A percentile compares a stretch with the other conserved stretches of the same genome.
These are phyloP conservation scores for Myopa tessellatipennis DNA, from an alignment of 2,888 invertebrate genomes.

Conservation along the genomic window DNA sequence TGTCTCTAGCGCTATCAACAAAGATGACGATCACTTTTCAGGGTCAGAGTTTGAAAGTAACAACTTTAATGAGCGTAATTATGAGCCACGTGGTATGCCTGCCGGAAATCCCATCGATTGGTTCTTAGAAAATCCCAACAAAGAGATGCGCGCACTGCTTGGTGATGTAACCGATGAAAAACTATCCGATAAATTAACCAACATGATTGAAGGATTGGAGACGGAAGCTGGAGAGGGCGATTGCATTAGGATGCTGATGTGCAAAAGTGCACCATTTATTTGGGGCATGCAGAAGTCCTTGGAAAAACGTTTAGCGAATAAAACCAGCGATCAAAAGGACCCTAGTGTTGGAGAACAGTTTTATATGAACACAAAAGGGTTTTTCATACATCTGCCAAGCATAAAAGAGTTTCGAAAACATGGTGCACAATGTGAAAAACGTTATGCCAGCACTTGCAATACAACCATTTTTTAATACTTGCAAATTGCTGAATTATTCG, in stretches of 20 bases:
- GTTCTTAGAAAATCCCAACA: constrained; percentile 75
- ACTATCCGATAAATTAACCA: constrained; percentile 74
- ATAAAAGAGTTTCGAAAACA: constrained; percentile 72
- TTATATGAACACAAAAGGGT: constrained; percentile 57
- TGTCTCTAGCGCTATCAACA: neutral
- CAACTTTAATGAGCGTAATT: constrained; percentile 50
- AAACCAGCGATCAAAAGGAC: constrained; percentile 55
- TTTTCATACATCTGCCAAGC: constrained; percentile 75
- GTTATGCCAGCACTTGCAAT: constrained; percentile 69
- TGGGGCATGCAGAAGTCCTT: constrained; percentile 81
- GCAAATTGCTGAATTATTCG: neutral
- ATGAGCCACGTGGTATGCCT: constrained; percentile 57
- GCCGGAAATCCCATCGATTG: constrained; percentile 71
- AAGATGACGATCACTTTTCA: neutral
- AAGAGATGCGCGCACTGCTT: constrained; percentile 69
- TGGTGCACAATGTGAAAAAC: constrained; percentile 74
- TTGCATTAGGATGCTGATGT: constrained; percentile 79
- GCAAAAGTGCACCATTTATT: constrained; percentile 82
- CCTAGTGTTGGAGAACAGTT: constrained; percentile 5
- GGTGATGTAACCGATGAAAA: constrained; percentile 73
- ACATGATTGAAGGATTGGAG: constrained; percentile 71
- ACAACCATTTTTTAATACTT: constrained; percentile 12
- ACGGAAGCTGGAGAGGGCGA: constrained; percentile 71
- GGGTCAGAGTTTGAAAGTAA: neutral
- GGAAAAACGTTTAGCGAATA: constrained; percentile 51